Evolutionary conservation across 2,888 invertebrate genomes (phyloP), one percentile per base, ranked within the genome.

Genomic region (Neelides folsomi): DNA sequence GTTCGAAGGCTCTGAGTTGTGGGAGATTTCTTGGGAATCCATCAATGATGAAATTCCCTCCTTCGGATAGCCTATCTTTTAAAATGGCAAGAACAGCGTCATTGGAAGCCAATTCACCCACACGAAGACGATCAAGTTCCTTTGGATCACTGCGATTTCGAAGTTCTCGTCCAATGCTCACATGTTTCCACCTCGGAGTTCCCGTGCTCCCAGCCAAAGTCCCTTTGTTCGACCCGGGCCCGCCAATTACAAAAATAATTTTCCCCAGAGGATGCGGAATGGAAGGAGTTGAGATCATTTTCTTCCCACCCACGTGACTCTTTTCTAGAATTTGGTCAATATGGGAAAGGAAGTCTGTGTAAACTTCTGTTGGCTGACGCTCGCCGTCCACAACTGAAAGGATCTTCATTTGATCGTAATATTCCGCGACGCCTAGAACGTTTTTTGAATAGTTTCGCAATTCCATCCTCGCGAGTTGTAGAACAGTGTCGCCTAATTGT

Each of bases 11-110:
- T 49, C 80, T 77, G 62, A 88, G 83, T 74, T 97, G 95, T 46
- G 81, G 80, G 68, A 90, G 73, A 67, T 93, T 90, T 51, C 95
- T 75, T 0, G 97, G 97, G 70, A 86, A 97, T 0, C 95, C 95
- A 66, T 95, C 95, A 51, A 98, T 79, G 52, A 97, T 79, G 53
- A 94, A 47, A 1, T 55, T 47, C 13, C 53, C 53, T 49, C 59
- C 55, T 4, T 49, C 81, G 3, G 94, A 93, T 58, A 86, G 75
- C 27, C 84, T 81, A 1, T 74, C 18, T 18, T 50, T 53, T 16
- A 65, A 52, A 12, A 65, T 45, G 42, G 53, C 51, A 35, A 65
- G 47, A 15, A 65, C 57, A 38, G 64, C 52, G 16, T 64, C 59
- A 53, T 60, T 66, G 0, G 85, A 79, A 0, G 82, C 86, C 72